phyloP scores from a whole-genome alignment of 2,113 vertebrate species.

The Elachura formosa region DNA sequence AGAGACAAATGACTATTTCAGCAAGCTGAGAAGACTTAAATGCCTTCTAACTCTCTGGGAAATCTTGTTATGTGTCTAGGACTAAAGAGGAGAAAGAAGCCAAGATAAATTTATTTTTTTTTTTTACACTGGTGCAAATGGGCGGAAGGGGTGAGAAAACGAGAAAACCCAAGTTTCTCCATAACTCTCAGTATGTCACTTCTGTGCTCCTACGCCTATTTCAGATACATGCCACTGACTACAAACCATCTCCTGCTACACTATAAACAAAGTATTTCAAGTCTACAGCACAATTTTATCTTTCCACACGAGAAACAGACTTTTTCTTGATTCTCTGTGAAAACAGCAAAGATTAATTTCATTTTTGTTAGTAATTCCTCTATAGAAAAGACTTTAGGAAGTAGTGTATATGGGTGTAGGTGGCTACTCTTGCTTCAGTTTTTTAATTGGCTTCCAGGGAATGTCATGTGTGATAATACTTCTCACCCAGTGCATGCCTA shows the following conservation, averaged over 20 bases:
- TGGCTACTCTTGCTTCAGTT: not conserved
- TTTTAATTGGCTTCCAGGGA: not conserved
- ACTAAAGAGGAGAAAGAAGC: not conserved
- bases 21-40: not conserved
- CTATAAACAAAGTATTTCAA: not conserved
- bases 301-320: not conserved
- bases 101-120: not conserved
- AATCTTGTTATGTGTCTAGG: not conserved
- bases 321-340: not conserved
- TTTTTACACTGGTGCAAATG: not conserved
- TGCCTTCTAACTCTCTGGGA: not conserved
- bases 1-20: not conserved
- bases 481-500: not conserved
- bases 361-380: not conserved
- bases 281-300: not conserved
- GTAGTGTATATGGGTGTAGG: not conserved
- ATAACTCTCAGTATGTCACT: not conserved
- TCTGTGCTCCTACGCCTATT: not conserved
- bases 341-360: not conserved
- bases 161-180: not conserved
- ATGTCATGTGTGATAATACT: not conserved
- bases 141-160: not conserved
- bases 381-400: not conserved
- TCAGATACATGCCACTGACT: not conserved
- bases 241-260: not conserved